A percentile compares a stretch with the other conserved stretches of the same genome.
These are phyloP conservation scores for Drosophila phalerata DNA, from an alignment of 2,888 invertebrate genomes.

Conservation along the genomic window DNA sequence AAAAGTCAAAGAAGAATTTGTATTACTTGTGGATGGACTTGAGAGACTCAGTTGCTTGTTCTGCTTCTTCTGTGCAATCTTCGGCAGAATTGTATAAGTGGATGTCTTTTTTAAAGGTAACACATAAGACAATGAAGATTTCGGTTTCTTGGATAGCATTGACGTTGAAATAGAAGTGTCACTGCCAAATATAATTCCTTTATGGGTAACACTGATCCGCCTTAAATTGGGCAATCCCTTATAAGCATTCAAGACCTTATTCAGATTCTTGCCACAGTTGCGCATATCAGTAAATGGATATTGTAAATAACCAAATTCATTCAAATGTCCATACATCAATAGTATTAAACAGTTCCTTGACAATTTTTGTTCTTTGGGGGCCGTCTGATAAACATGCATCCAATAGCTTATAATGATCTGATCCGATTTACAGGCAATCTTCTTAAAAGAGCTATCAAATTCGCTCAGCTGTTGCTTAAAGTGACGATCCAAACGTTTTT, in stretches of 20 bases:
- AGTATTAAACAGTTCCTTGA: slow-evolving; percentile 55
- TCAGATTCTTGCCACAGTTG: slow-evolving; percentile 46
- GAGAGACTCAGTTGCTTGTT: background rate
- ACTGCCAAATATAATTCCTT: background rate
- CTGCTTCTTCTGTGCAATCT: background rate
- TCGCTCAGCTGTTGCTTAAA: slow-evolving; percentile 35
- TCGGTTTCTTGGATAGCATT: background rate
- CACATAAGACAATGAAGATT: background rate
- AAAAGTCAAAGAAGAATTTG: background rate
- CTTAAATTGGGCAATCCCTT: slow-evolving; percentile 26
- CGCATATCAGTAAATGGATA: slow-evolving; percentile 52
- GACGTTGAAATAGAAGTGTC: background rate
- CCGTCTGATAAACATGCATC: slow-evolving; percentile 35
- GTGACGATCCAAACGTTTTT: slow-evolving; percentile 48
- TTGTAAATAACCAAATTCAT: slow-evolving; percentile 47
- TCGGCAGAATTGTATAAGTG: background rate
- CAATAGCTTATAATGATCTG: slow-evolving; percentile 42
- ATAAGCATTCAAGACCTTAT: slow-evolving; percentile 51
- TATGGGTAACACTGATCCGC: background rate
- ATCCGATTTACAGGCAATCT: slow-evolving; percentile 36
- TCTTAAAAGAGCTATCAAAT: slow-evolving; percentile 21
- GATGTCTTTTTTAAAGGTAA: background rate
- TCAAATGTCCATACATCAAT: slow-evolving; percentile 55
- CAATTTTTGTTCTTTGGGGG: slow-evolving; percentile 43
- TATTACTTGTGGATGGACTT: background rate